Conservation (phyloP, 1,140 invertebrate species). For the Drosophila lacertosa region DNA sequence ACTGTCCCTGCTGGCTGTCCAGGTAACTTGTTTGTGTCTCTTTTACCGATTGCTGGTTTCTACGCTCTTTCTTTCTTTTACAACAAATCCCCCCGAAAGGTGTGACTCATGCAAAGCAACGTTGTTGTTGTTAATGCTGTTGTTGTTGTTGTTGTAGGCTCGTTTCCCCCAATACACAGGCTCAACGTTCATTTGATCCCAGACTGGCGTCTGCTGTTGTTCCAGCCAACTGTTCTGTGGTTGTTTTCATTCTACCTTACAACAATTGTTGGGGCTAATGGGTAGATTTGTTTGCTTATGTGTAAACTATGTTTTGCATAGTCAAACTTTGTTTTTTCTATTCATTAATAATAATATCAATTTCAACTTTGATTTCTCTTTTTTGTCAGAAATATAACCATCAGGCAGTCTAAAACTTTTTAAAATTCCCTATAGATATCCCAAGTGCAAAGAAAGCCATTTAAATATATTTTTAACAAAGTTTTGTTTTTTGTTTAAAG, state of each 20-base stretch:
- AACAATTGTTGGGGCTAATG: background rate
- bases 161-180: constrained; percentile 57
- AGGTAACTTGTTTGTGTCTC: constrained; percentile 73
- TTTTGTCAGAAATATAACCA: too few species aligned
- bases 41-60: constrained; percentile 63
- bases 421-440: too few species aligned
- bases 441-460: too few species aligned
- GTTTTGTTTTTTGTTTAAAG: too few species aligned
- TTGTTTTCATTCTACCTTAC: constrained; percentile 22
- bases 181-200: constrained; percentile 44
- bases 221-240: constrained; percentile 37
- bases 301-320: too few species aligned
- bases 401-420: too few species aligned
- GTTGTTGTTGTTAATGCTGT: constrained; percentile 25
- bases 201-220: constrained; percentile 47
- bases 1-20: constrained; percentile 32
- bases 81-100: constrained; percentile 51
- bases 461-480: too few species aligned
- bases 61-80: constrained; percentile 65
- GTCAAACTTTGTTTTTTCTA: too few species aligned
- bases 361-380: too few species aligned
- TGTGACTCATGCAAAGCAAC: constrained; percentile 59
- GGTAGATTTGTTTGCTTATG: background rate
- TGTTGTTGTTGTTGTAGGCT: constrained; percentile 31
- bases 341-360: too few species aligned